Percentiles rank a stretch among this genome's conserved stretches.
These are phyloP conservation scores for Centrocercus urophasianus DNA, from an alignment of 2,113 vertebrate genomes.

Conservation along the genomic window DNA sequence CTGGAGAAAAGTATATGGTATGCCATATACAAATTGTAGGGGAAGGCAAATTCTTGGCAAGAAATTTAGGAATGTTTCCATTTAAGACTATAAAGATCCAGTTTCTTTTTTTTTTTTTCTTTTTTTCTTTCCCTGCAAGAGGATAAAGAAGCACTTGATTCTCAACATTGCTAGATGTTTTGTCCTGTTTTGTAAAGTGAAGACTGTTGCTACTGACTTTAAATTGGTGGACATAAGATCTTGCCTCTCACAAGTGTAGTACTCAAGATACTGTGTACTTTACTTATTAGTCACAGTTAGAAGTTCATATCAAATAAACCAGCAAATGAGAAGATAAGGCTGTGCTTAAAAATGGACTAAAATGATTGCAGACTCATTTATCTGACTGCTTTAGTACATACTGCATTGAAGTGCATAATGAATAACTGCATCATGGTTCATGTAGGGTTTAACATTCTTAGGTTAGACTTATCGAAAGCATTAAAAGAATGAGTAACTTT, in stretches of 20 bases:
- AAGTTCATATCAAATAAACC: conserved; percentile 49
- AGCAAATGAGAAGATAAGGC: conserved; percentile 61
- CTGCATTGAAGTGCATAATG: conserved; percentile 38
- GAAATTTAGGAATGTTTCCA: conserved; percentile 49
- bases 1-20: conserved; percentile 69
- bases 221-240: conserved; percentile 47
- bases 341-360: conserved; percentile 50
- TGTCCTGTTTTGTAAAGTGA: conserved; percentile 11
- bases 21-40: conserved; percentile 69
- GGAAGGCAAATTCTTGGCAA: conserved; percentile 63
- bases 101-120: background rate
- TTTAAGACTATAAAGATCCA: background rate
- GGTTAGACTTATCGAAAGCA: conserved; percentile 57
- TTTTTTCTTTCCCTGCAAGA: background rate
- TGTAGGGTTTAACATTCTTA: conserved; percentile 68
- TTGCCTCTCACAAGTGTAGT: background rate
- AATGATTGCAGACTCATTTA: conserved; percentile 42
- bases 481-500: conserved; percentile 50
- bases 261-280: conserved; percentile 34
- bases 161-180: conserved; percentile 13
- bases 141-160: background rate
- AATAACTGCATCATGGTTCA: conserved; percentile 55
- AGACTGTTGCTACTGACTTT: background rate
- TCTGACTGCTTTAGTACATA: background rate
- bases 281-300: conserved; percentile 27